phyloP scores from a whole-genome alignment of 2,113 vertebrate species.

The Lophotis ruficrista region DNA sequence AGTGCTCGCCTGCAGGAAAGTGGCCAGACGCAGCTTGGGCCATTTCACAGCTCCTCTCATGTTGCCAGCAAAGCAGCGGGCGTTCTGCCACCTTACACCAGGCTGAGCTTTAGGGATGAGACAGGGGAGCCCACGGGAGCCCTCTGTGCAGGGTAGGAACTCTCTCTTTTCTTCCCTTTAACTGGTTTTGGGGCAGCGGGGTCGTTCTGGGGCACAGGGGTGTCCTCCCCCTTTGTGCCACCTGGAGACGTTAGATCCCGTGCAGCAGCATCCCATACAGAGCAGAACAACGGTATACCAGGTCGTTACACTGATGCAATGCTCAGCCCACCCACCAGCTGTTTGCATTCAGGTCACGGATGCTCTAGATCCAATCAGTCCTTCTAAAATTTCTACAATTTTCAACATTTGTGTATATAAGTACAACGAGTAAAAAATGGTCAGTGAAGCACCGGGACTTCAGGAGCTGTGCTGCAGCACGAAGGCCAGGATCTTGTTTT shows the following conservation, averaged over 20 bases:
- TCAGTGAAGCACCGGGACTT: not conserved
- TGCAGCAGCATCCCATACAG: slow-evolving; percentile 52
- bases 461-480: not conserved
- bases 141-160: slow-evolving; percentile 58
- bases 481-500: not conserved
- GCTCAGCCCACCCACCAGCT: not conserved
- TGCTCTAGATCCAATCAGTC: not conserved
- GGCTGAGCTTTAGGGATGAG: not conserved
- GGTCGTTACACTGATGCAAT: slow-evolving; percentile 32
- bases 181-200: slow-evolving; percentile 41
- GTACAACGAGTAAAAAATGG: not conserved
- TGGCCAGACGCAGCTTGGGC: not conserved
- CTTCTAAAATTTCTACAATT: not conserved
- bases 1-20: not conserved
- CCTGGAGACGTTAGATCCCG: not conserved
- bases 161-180: slow-evolving; percentile 54
- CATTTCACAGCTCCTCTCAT: not conserved
- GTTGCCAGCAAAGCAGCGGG: not conserved
- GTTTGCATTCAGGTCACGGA: slow-evolving; percentile 64
- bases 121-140: slow-evolving; percentile 21
- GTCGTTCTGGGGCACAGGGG: slow-evolving; percentile 2
- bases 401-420: not conserved
- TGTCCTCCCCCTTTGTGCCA: slow-evolving; percentile 63
- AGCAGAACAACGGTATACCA: not conserved
- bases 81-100: not conserved